Conservation (phyloP, 2,113 vertebrate species). For the Cyprichromis sp. region DNA sequence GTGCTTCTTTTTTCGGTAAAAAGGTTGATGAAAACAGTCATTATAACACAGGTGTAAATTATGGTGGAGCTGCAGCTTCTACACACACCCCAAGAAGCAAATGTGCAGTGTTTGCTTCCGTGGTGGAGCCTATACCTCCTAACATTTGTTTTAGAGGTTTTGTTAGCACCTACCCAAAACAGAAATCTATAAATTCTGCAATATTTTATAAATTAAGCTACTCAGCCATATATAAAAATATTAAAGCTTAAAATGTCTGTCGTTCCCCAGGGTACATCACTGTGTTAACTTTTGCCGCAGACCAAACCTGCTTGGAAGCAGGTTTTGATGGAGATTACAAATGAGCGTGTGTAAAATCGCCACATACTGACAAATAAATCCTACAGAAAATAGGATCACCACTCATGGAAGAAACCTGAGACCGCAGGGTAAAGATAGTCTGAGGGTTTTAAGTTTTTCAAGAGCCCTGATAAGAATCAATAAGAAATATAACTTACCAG, state of each 20-base stretch:
- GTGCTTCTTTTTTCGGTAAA: neutral
- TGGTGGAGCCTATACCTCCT: neutral
- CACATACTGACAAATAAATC: neutral
- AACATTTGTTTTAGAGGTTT: neutral
- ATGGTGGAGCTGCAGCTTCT: neutral
- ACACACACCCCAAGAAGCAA: neutral
- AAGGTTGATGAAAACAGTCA: neutral
- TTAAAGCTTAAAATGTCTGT: neutral
- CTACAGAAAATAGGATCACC: neutral
- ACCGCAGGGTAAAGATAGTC: neutral
- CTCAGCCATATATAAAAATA: neutral
- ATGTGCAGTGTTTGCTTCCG: neutral
- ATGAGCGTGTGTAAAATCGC: neutral
- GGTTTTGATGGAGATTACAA: neutral
- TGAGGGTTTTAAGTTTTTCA: neutral
- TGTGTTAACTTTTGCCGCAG: neutral
- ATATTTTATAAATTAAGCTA: neutral
- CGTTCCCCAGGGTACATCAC: neutral
- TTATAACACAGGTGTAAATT: neutral
- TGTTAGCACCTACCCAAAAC: neutral
- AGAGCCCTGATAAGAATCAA: neutral
- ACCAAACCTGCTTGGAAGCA: neutral
- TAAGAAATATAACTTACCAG: neutral
- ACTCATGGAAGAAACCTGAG: neutral
- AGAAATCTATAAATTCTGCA: neutral